Percentiles rank a stretch among this genome's conserved stretches.
Conservation (phyloP, 2,797 vertebrate genomes). For the Protonibea diacanthus region DNA sequence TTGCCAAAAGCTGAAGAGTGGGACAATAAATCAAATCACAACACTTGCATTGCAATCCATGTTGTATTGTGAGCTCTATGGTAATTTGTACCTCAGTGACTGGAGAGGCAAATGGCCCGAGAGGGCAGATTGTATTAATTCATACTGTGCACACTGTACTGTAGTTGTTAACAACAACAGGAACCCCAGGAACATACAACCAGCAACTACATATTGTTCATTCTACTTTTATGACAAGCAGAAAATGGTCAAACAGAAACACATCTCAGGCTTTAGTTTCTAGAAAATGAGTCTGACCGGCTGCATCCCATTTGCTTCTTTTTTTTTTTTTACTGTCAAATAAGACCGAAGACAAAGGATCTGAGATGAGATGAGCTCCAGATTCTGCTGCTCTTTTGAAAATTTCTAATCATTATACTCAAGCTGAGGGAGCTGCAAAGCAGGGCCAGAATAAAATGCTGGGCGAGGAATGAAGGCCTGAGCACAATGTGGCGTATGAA, state of each 20-base stretch:
- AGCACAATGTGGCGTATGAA: constrained; percentile 50
- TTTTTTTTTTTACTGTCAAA: constrained; percentile 10
- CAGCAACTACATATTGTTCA: background rate
- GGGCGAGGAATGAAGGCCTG: constrained; percentile 39
- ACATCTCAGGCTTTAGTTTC: constrained; percentile 4
- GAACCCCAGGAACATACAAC: background rate
- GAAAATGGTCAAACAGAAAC: background rate
- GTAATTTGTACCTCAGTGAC: constrained; percentile 39
- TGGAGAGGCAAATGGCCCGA: constrained; percentile 21
- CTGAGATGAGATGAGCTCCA: constrained; percentile 58
- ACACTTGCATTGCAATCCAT: constrained; percentile 46
- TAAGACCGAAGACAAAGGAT: constrained; percentile 45
- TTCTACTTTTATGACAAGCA: background rate
- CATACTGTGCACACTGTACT: background rate
- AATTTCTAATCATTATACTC: constrained; percentile 46
- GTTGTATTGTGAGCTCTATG: constrained; percentile 26
- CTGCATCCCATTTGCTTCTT: constrained; percentile 1
- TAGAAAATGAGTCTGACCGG: background rate
- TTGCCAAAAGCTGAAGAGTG: constrained; percentile 59
- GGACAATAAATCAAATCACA: constrained; percentile 68
- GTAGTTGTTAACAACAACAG: constrained; percentile 3
- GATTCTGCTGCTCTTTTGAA: constrained; percentile 30
- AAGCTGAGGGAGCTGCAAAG: constrained; percentile 16
- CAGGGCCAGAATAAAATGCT: constrained; percentile 22
- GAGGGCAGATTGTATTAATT: constrained; percentile 15